A percentile compares a stretch with the other conserved stretches of the same genome.
Evolutionary conservation across 2,888 invertebrate genomes (phyloP).

Genomic region (Quadroppia sp.): DNA sequence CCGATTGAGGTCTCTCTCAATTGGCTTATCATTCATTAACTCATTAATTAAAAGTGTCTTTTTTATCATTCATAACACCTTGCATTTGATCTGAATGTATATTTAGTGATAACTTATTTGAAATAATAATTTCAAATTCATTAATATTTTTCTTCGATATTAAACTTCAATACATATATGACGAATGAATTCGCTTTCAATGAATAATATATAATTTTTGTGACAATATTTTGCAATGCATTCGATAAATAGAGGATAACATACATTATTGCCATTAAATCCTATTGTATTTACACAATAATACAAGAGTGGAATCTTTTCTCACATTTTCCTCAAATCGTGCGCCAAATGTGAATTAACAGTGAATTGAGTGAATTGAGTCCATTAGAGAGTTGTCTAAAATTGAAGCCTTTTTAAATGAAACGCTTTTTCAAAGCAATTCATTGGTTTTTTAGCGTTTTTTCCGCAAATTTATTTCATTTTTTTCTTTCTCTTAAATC

Average conservation of each 20-base stretch:
- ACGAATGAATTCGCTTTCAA: background rate
- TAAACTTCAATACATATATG: no score
- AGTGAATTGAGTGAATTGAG: background rate
- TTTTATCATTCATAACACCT: constrained; percentile 1
- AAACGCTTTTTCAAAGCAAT: background rate
- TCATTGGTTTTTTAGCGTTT: background rate
- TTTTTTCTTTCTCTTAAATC: no score
- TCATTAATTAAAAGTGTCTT: background rate
- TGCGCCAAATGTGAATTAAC: background rate
- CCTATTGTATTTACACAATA: background rate
- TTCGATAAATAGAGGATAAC: constrained; percentile 2
- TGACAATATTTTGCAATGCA: constrained; percentile 14
- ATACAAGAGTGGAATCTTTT: constrained; percentile 1
- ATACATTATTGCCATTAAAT: background rate
- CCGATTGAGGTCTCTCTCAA: background rate
- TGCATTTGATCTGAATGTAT: background rate
- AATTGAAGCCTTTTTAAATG: background rate
- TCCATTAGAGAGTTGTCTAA: background rate
- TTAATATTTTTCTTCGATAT: no score
- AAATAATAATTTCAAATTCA: background rate
- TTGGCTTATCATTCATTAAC: constrained; percentile 9
- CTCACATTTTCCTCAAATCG: background rate
- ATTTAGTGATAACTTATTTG: background rate
- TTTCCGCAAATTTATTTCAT: background rate
- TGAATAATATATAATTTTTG: background rate